phyloP scores from a whole-genome alignment of 2,113 vertebrate species.

The Trinectes maculatus region DNA sequence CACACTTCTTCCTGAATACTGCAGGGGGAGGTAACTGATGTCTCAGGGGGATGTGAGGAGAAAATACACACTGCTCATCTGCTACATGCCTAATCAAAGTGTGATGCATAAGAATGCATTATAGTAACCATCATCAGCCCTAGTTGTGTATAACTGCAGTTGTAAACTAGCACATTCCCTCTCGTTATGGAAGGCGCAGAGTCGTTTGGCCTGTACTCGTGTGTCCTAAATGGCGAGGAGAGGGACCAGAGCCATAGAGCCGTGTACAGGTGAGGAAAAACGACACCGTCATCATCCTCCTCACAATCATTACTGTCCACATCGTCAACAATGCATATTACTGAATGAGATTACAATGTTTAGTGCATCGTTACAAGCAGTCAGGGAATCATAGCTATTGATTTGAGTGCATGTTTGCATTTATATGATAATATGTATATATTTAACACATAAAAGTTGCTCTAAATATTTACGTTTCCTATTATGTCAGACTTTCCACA shows the following conservation, averaged over 20 bases:
- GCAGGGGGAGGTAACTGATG: not conserved
- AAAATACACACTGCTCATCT: constrained; percentile 46
- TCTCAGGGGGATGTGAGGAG: constrained; percentile 27
- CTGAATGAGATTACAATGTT: not conserved
- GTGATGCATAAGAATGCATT: constrained; percentile 28
- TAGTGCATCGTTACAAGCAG: too few relatives aligned
- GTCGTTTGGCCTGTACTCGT: constrained; percentile 96
- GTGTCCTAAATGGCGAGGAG: constrained; percentile 94
- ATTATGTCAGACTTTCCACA: too few relatives aligned
- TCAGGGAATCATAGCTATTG: too few relatives aligned
- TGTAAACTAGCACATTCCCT: not conserved
- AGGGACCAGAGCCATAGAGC: constrained; percentile 95
- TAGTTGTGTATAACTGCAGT: constrained; percentile 1
- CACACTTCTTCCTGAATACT: constrained; percentile 19
- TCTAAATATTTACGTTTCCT: too few relatives aligned
- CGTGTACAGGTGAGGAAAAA: constrained; percentile 91
- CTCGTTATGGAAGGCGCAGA: constrained; percentile 85
- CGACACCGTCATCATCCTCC: not conserved
- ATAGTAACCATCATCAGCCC: not conserved
- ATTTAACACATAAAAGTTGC: too few relatives aligned
- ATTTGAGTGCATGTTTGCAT: too few relatives aligned
- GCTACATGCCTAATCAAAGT: constrained; percentile 30
- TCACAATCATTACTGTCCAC: not conserved
- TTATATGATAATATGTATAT: too few relatives aligned
- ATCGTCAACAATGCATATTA: not conserved